Evolutionary conservation across 2,113 vertebrate species (phyloP), one percentile per base, ranked within the genome.

Genomic region (Rhegmatorhina hoffmannsi): DNA sequence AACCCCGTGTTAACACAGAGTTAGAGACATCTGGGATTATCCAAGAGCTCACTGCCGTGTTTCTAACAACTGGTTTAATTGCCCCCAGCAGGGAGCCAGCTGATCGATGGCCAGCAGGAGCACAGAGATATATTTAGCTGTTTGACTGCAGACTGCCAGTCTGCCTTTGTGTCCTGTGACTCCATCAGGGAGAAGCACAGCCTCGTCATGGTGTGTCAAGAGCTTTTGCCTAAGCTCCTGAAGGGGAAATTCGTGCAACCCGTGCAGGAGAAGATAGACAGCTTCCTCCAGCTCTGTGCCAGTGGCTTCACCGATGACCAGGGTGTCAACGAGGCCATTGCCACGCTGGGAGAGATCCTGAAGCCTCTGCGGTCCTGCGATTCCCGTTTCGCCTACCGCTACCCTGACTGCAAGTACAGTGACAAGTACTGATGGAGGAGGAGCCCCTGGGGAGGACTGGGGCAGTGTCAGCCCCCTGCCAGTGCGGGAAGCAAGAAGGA

Each of bases 401-500:
- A 98, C 91, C 98, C 98, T 9, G 98, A 99, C 94, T 99, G 98
- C 97, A 98, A 97, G 87, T 98, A 99, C 79, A 97, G 95, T 7
- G 96, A 97, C 67, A 97, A 96, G 49, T 97, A 94, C 40, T 97
- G 94, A 97, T 0, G 6, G n/a, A 13, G 3, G 5, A 26, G 40
- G 14, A 10, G 14, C 21, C 12, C 40, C 46, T 1, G 1, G 25
- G 52, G 21, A 50, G 72, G n/a, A 5, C 25, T 11, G 16, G 46
- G 26, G 28, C 53, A 18, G 6, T 2, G 29, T 1, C 77, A 83
- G 55, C 36, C 43, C 31, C 63, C 21, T 36, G 28, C 24, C 59
- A 16, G 16, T 0, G 0, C 0, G 0, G 49, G 75, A 20, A 52
- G 43, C 1, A 12, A 72, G 34, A 31, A 70, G 38, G 55, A 62